Conservation (phyloP, 2,113 vertebrate species). For the Perognathus longimembris region DNA sequence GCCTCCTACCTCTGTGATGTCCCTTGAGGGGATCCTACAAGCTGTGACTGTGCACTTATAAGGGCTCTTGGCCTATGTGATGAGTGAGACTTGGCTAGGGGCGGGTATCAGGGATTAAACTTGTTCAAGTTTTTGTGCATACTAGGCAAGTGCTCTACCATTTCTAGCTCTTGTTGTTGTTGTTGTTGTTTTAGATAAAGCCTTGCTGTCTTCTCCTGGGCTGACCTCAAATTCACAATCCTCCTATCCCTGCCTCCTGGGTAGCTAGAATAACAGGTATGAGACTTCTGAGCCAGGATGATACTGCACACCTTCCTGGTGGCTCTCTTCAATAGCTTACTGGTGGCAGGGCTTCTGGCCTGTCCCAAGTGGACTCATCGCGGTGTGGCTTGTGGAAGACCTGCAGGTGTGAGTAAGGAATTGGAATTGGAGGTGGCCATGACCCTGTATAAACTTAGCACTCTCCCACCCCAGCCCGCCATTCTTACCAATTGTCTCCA, state of each 20-base stretch:
- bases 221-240: too few species aligned
- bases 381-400: background rate
- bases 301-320: background rate
- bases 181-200: too few species aligned
- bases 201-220: background rate
- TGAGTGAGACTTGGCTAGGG: too few species aligned
- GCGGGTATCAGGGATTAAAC: too few species aligned
- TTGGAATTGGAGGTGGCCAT: background rate
- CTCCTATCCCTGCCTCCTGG: too few species aligned
- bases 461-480: background rate
- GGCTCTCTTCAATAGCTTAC: background rate
- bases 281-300: background rate
- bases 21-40: background rate
- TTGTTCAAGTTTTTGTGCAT: too few species aligned
- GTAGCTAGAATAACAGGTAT: background rate
- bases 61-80: background rate
- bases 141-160: too few species aligned
- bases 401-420: background rate
- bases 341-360: background rate
- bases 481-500: too few species aligned
- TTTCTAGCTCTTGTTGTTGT: too few species aligned
- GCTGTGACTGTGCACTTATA: background rate
- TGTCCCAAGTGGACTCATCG: background rate
- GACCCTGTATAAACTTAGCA: background rate
- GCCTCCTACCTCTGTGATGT: background rate